phyloP scores from a whole-genome alignment of 2,888 invertebrate genomes.

The Agrotis segetum region DNA sequence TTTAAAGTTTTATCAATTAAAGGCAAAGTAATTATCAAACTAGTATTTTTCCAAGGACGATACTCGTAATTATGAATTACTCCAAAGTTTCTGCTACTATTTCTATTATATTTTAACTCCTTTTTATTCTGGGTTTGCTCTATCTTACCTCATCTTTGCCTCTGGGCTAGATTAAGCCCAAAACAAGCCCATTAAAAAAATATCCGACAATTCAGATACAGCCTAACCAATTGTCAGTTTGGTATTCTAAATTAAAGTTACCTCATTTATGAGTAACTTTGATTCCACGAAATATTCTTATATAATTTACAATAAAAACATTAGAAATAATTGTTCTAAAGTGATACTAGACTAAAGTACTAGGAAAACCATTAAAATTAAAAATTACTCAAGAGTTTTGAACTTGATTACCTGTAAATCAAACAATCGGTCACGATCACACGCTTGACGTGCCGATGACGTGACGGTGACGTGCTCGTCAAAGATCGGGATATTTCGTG shows the following conservation, averaged over 20 bases:
- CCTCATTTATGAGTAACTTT: not conserved
- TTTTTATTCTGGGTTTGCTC: no score
- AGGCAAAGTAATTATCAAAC: not conserved
- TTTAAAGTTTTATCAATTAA: not conserved
- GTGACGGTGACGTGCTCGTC: conserved; percentile 43
- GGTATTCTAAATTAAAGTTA: not conserved
- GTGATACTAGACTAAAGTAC: not conserved
- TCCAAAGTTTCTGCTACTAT: no score
- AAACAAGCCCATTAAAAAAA: no score
- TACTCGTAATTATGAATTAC: no score
- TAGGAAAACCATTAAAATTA: conserved; percentile 17
- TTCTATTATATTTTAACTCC: no score
- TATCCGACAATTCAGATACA: not conserved
- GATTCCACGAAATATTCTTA: not conserved
- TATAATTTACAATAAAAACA: not conserved
- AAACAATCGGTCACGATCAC: conserved; percentile 58
- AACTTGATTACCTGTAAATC: conserved; percentile 47
- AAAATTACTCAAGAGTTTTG: conserved; percentile 44
- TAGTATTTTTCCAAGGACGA: not conserved
- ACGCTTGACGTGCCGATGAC: conserved; percentile 52
- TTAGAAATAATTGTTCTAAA: not conserved
- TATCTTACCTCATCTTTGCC: no score
- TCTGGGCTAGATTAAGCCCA: no score
- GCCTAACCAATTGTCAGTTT: not conserved
- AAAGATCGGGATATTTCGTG: conserved; percentile 58